phyloP scores from a whole-genome alignment of 2,113 vertebrate genomes.

The Phrynocephalus versicolor region DNA sequence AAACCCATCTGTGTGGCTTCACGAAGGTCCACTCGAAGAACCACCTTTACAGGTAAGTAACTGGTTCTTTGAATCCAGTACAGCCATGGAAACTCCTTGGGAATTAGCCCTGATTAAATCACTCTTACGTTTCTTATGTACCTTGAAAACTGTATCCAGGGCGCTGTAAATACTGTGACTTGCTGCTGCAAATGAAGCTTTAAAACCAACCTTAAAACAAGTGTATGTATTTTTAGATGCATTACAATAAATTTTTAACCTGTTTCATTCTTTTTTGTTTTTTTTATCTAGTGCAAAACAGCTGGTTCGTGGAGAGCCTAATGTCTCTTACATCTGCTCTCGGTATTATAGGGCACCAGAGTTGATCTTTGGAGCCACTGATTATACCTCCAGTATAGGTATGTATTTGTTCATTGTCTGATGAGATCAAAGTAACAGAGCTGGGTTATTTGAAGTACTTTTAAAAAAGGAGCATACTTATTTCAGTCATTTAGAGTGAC shows the following conservation, averaged over 20 bases:
- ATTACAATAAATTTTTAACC: background rate
- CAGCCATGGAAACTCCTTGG: too few species aligned
- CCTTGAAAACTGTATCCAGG: too few species aligned
- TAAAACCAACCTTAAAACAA: background rate
- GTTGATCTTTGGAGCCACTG: conserved; percentile 99
- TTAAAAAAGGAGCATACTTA: too few species aligned
- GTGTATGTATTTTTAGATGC: background rate
- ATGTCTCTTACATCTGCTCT: conserved; percentile 99
- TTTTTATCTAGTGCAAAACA: conserved; percentile 89
- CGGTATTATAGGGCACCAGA: conserved; percentile 99
- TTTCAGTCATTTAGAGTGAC: too few species aligned
- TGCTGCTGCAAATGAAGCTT: background rate
- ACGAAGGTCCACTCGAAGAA: too few species aligned
- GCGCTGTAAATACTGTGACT: too few species aligned
- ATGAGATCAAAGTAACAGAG: background rate
- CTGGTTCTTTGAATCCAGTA: too few species aligned
- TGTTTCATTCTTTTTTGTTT: conserved; percentile 23
- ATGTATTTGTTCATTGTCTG: background rate
- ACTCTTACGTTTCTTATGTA: too few species aligned
- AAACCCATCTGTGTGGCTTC: too few species aligned
- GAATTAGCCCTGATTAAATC: too few species aligned
- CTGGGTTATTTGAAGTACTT: background rate
- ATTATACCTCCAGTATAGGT: conserved; percentile 99
- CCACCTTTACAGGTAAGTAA: too few species aligned
- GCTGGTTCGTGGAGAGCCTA: conserved; percentile 97